Base-by-base conservation (phyloP, 2,888 invertebrate genomes). In the Drosophila siamana region DNA sequence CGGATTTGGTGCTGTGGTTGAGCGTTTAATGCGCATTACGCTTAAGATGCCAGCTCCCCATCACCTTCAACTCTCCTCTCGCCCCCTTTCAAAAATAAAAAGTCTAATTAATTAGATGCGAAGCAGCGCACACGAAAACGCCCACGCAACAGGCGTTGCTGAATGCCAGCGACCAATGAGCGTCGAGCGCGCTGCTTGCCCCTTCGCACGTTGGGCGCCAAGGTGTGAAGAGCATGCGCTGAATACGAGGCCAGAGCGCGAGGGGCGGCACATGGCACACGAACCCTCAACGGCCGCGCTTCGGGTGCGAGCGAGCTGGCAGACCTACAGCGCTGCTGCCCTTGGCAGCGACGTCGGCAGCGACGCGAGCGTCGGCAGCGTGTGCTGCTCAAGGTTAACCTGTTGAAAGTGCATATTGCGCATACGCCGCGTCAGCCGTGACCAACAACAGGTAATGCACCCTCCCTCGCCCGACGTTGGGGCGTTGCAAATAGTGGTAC, bases 401-500 rank as follows among this genome's bases (percentile, higher is more conserved):
- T 87, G 83, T 87, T 87, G 83, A 82, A 76, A 63, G 64, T 85
- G 86, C 82, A 78, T 72, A 74, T 86, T 84, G 85, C 83, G 87
- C 87, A 87, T 86, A 81, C 87, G 85, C 74, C 82, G 57, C 60
- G 60, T 65, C 38, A 13, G 16, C 69, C 56, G 48, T 41, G 60
- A 69, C 72, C 67, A 74, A 76, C 71, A 62, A 74, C 72, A 63
- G 76, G 66, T 67, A 63, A 40, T 13, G 41, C 16, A 1, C 15
- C n/a, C 36, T 4, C 19, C 8, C 4, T 13, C 3, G 1, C 8
- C 8, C 33, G 19, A n/a, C n/a, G n/a, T n/a, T n/a, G n/a, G 52
- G n/a, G 52, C 19, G 40, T n/a, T 52, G 9, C 40, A 52, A 30
- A 26, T n/a, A n/a, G n/a, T n/a, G n/a, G n/a, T n/a, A n/a, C n/a